Base-by-base conservation (phyloP, 2,888 invertebrate species). In the Vannuccia rotundouncinata region DNA sequence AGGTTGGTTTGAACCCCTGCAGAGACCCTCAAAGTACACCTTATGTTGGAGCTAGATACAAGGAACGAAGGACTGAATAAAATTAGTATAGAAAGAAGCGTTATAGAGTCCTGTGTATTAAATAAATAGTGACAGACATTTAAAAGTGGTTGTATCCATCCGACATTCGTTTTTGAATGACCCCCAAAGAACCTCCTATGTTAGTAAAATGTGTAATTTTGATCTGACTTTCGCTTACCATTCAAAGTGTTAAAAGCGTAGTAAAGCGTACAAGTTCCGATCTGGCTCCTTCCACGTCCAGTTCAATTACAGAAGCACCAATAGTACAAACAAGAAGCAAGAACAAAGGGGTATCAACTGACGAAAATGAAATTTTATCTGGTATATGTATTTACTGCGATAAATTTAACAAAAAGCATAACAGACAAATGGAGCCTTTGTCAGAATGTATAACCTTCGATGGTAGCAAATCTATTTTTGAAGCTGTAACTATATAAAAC, bases 41-140 rank as follows among this genome's bases (percentile, higher is more conserved):
- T 27, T 66, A 66, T 66, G 66, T 66, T 66, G 66, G 25, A 66
- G 66, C 66, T 66, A 66, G 66, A 66, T 66, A 66, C 66, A 66
- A 45, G 45, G 45, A 45, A 45, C 45, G 45, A 45, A 17, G 45
- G 5, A 45, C 45, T 45, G 45, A 45, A 45, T 45, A 45, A 45
- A 45, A 45, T 45, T 45, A 17, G 45, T 45, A 45, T 45, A 45
- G 45, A 45, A 45, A 45, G 17, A 45, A 45, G 45, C 45, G 45
- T 45, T 45, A 45, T 45, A 45, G 17, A 13, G 17, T 45, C 5
- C 45, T 45, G 45, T 45, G 17, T 45, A 45, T 45, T 45, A 45
- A 45, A 45, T 45, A 45, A 45, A 45, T 45, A 45, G 10, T 45
- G 45, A 45, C 45, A 45, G 45, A 45, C 17, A 45, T 45, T 45